Base-by-base conservation (phyloP, 92 coral and sea anemone species). In the Epizoanthus ramosus region DNA sequence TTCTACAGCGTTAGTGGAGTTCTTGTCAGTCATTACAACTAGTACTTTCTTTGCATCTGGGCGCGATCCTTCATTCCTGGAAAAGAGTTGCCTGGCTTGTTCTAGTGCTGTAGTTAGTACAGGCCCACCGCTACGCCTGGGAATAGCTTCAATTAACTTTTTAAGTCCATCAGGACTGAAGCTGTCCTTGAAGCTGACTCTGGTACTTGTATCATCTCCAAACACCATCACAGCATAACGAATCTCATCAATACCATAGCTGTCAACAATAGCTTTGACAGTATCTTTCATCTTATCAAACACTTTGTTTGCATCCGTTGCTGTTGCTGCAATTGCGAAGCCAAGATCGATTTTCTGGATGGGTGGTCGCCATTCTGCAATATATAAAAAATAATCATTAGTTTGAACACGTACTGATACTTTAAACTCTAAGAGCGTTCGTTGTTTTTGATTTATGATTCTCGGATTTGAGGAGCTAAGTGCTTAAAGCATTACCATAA, bases 321-420 rank as follows among this genome's bases (percentile, higher is more conserved):
- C 85, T 1, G 89, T 74, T 61, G 92, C 86, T 37, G 88, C 83
- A 68, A 93, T 80, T 5, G 94, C 94, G 24, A 93, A 90, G 35
- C 63, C 88, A 22, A 90, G 87, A 53, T 90, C 93, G 66, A 83
- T 63, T 50, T 87, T 86, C 13, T 85, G 88, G 13, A 72, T 72
- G 15, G 74, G 41, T 19, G 71, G 82, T 35, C 21, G 71, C 24
- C 82, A 57, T 6, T 41, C 82, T 77, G 59, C 21, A 17, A n/a
- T n/a, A n/a, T n/a, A n/a, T n/a, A n/a, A n/a, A n/a, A n/a, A n/a
- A n/a, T 50, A 9, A 50, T 50, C 8, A 50, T 50, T 1, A 10
- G 8, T 50, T 47, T 50, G 54, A 10, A 50, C 15, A 50, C 14
- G 8, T 13, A 12, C 2, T 50, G 54, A 50, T 12, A 50, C 14